Evolutionary conservation across 2,888 invertebrate species (phyloP), one percentile per base, ranked within the genome.

Genomic region (Dusona sp.): DNA sequence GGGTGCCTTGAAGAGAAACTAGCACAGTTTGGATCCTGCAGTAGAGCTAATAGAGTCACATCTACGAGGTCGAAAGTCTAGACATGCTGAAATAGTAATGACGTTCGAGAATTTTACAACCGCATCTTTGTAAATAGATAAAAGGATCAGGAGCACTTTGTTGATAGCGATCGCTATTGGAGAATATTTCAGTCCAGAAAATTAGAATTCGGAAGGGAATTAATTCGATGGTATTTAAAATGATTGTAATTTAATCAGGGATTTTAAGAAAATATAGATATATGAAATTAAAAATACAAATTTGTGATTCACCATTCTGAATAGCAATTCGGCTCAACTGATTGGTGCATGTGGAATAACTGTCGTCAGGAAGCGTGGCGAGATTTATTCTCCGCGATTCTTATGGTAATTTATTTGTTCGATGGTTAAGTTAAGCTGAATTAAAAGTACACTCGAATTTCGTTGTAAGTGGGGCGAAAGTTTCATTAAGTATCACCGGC

Each of bases 31-130:
- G 38, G 64, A 48, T 51, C 7, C 29, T 48, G n/a, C 70, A 70
- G 48, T 6, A 16, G 25, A 72, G 65, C 48, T 45, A 42, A 29
- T 45, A 45, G 45, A 65, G 33, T 33, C 3, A 68, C 25, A 54
- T 36, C 38, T 25, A 6, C 57, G 16, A 70, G 70, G 42, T 72
- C 61, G 7, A 33, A 16, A 48, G 29, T 29, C 72, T 61, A 48
- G 48, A 36, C 54, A 33, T 16, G 22, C 48, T 80, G 57, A 72
- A 80, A 72, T 36, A 80, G 64, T 48, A 61, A 80, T 72, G 68
- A 73, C 36, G 9, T 33, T 36, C 22, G 8, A 73, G 36, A 29
- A 16, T 54, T 22, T 54, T 29, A 29, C 70, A 42, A 38, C 29
- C 13, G 13, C 25, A 22, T 68, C 8, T 25, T 13, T 45, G 42